phyloP scores from a whole-genome alignment of 2,888 invertebrate species.

The Lysandra coridon region DNA sequence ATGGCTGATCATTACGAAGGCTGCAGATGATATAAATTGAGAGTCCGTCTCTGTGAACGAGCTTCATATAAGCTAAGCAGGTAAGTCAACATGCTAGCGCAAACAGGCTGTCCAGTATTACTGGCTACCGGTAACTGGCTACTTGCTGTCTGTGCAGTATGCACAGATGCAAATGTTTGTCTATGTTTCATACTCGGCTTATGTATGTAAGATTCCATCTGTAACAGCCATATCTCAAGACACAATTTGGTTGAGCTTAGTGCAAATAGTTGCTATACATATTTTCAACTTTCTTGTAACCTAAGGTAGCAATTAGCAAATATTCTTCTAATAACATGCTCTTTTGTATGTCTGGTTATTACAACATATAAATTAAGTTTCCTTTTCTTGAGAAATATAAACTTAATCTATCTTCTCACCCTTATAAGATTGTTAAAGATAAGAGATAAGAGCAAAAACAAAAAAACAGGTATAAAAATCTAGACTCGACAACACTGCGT shows the following conservation, averaged over 20 bases:
- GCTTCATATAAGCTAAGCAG: conserved; percentile 52
- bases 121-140: conserved; percentile 35
- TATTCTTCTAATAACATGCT: too few species aligned
- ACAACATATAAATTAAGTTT: too few species aligned
- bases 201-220: neutral
- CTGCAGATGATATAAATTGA: neutral
- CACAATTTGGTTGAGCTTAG: neutral
- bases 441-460: too few species aligned
- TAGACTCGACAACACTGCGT: neutral
- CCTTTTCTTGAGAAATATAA: too few species aligned
- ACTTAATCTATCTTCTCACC: too few species aligned
- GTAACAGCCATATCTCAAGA: neutral
- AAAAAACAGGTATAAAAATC: neutral
- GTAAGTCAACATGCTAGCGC: conserved; percentile 65
- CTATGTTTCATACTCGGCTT: neutral
- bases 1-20: too few species aligned
- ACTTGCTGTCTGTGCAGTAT: conserved; percentile 13
- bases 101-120: conserved; percentile 47
- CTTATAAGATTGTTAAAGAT: too few species aligned
- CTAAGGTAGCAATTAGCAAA: too few species aligned
- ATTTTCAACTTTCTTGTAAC: too few species aligned
- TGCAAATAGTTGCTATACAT: too few species aligned
- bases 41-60: conserved; percentile 56
- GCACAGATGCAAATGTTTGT: neutral
- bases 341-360: too few species aligned